Base-by-base conservation (phyloP, 2,113 vertebrate species). In the Puffinus mauretanicus region DNA sequence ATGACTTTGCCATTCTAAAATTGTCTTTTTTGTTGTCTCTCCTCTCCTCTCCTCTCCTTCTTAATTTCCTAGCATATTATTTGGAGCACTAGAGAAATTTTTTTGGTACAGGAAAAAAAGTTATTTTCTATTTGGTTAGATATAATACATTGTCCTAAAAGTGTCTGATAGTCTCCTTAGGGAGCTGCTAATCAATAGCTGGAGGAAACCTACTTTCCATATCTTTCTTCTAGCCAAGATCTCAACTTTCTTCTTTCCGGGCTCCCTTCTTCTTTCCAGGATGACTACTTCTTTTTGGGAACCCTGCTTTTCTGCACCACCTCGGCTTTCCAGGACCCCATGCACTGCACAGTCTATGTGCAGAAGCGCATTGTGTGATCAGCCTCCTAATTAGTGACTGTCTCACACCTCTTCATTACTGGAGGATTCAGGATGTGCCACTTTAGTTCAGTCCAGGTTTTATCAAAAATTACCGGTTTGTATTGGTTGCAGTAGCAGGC, bases 1-100 rank as follows among this genome's bases (percentile, higher is more conserved):
- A 60, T 91, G 52, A 86, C 83, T 72, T 86, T 84, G 65, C 61
- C 57, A 66, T 86, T 89, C 80, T 89, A 94, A 94, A 94, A 64
- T 52, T 64, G 38, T 64, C 32, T 52, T 55, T 66, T 57, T 75
- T 83, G 17, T 86, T 62, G 9, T 6, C 27, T 46, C 34, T 32
- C 27, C 6, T 36, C 32, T 32, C 49, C 27, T 46, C 34, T 32
- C 27, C 6, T 36, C 32, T 32, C 49, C 54, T 32, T 29, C n/a
- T 69, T 42, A 70, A 61, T 69, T 78, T 82, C 18, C n/a, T 30
- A 60, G 29, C 25, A 18, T 69, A 49, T 72, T 76, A 76, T 32
- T 36, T 83, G 67, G 22, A 92, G 6, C 27, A 36, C 26, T 47
- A 83, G 49, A 65, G 49, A 76, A 64, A 69, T 34, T 61, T 67